Evolutionary conservation across 1,140 invertebrate species (phyloP).

Genomic region (Drosophila obscura): DNA sequence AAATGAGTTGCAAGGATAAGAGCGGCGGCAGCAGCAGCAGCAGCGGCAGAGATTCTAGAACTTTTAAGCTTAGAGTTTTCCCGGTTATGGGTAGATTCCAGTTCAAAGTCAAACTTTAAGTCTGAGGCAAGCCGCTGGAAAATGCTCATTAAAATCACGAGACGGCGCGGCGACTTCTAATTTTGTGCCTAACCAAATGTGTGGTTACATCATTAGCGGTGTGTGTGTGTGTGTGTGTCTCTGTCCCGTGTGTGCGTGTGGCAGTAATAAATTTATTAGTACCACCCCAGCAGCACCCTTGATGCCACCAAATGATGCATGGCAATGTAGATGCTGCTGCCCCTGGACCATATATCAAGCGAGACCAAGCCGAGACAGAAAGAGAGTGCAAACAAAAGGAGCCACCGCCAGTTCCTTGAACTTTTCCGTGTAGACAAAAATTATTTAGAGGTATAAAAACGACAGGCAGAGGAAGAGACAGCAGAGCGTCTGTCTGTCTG

Average conservation of each 20-base stretch:
- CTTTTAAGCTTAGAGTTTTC: slow-evolving; percentile 41
- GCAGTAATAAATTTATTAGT: slow-evolving; percentile 78
- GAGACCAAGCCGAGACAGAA: slow-evolving; percentile 41
- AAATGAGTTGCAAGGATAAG: not conserved
- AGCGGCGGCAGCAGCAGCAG: not conserved
- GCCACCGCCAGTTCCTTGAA: slow-evolving; percentile 67
- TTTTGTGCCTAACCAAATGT: slow-evolving; percentile 72
- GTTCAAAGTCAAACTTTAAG: slow-evolving; percentile 51
- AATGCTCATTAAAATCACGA: slow-evolving; percentile 76
- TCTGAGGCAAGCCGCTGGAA: slow-evolving; percentile 47
- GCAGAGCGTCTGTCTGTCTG: not conserved
- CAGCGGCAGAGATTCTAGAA: slow-evolving; percentile 4
- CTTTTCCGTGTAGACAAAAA: slow-evolving; percentile 61
- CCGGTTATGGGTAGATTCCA: slow-evolving; percentile 19
- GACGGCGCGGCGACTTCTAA: slow-evolving; percentile 37
- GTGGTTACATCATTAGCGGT: slow-evolving; percentile 80
- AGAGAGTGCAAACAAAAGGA: slow-evolving; percentile 60
- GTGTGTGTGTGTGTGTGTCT: slow-evolving; percentile 23
- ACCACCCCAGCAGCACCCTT: slow-evolving; percentile 18
- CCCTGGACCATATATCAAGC: slow-evolving; percentile 56
- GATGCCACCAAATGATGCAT: slow-evolving; percentile 71
- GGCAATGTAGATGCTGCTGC: slow-evolving; percentile 36
- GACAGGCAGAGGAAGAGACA: slow-evolving; percentile 2
- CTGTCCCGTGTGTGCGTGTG: slow-evolving; percentile 24
- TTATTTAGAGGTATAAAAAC: slow-evolving; percentile 57